Percentiles rank a stretch among this genome's conserved stretches.
Evolutionary conservation across 2,113 vertebrate genomes (phyloP).

Genomic region (Barbus barbus): DNA sequence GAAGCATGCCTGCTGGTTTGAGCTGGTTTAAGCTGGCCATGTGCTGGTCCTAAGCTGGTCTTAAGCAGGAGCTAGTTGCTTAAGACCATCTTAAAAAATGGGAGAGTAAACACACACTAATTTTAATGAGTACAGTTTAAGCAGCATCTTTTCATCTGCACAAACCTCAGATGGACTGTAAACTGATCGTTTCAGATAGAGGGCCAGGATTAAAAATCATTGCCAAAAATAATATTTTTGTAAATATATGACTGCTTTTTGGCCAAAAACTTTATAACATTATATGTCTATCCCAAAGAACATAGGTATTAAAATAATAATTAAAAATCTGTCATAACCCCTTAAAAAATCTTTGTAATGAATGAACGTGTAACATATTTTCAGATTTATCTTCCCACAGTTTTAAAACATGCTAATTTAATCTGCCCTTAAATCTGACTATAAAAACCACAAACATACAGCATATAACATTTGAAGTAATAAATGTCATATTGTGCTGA

Average conservation of each 20-base stretch:
- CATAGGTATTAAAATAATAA: not conserved
- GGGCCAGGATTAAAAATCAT: not conserved
- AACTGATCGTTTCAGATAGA: not conserved
- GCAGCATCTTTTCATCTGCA: not conserved
- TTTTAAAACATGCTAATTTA: slow-evolving; percentile 2
- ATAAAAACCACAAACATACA: not conserved
- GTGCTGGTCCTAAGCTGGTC: no score
- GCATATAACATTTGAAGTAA: not conserved
- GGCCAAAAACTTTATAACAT: not conserved
- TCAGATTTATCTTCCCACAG: not conserved
- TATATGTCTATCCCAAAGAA: not conserved
- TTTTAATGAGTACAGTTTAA: not conserved
- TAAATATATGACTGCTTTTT: not conserved
- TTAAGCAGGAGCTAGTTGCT: no score
- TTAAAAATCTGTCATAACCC: not conserved
- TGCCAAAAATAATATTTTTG: not conserved
- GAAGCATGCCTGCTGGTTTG: no score
- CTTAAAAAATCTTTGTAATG: not conserved
- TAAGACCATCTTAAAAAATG: no score
- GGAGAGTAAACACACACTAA: no score
- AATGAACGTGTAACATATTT: no score
- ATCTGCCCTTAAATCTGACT: not conserved
- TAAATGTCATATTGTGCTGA: not conserved
- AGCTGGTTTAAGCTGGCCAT: no score
- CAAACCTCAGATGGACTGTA: no score